phyloP scores from a whole-genome alignment of 1,140 invertebrate species.

The Stegodyphus mimosarum region DNA sequence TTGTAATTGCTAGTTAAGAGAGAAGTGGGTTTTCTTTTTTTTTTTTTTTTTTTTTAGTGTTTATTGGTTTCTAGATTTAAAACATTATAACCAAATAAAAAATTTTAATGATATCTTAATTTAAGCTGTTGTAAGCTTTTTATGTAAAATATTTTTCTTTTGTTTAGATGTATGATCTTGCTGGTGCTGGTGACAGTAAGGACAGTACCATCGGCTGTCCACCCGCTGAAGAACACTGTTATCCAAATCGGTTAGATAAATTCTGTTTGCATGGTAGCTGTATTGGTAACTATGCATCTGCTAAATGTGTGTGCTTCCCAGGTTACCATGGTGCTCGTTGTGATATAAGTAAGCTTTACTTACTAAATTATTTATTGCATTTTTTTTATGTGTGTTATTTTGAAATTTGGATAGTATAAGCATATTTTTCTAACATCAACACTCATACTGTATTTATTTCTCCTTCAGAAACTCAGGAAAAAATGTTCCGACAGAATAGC shows the following conservation, averaged over 20 bases:
- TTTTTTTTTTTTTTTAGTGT: too few species aligned
- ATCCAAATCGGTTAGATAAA: conserved; percentile 53
- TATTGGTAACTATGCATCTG: conserved; percentile 86
- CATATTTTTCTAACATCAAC: neutral
- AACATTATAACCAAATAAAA: too few species aligned
- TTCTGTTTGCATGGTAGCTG: conserved; percentile 81
- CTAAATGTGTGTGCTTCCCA: conserved; percentile 90
- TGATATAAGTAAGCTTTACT: conserved; percentile 70
- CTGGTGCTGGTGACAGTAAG: conserved; percentile 61
- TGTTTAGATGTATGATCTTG: conserved; percentile 67
- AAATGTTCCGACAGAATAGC: conserved; percentile 88
- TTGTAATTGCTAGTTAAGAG: too few species aligned
- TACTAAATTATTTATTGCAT: neutral
- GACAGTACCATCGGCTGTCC: conserved; percentile 63
- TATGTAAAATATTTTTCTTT: neutral
- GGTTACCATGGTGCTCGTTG: conserved; percentile 92
- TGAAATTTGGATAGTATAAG: neutral
- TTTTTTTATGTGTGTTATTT: neutral
- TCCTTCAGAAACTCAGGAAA: conserved; percentile 74
- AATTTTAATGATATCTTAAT: too few species aligned
- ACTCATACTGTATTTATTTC: neutral
- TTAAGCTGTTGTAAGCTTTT: too few species aligned
- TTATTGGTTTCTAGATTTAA: too few species aligned
- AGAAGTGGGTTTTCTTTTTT: too few species aligned
- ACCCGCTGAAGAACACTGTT: conserved; percentile 62